A percentile compares a stretch with the other conserved stretches of the same genome.
Evolutionary conservation across 2,888 invertebrate species (phyloP).

Genomic region (Nesidiocoris tenuis): DNA sequence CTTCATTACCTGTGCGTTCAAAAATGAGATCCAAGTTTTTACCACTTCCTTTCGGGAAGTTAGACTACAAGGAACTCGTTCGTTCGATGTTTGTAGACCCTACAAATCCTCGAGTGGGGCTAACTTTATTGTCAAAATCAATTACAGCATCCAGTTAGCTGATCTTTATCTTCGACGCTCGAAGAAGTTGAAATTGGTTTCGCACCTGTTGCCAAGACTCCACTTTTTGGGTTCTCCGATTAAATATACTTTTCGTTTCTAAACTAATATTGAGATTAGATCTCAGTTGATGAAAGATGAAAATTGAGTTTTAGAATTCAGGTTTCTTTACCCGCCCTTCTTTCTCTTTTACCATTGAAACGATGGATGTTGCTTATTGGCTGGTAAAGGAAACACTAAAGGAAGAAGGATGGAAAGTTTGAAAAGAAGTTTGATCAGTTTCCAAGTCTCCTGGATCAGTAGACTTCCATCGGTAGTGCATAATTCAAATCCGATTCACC

Average conservation of each 20-base stretch:
- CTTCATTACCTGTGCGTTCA: no score
- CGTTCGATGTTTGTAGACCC: no score
- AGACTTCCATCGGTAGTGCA: neutral
- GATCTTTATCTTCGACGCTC: constrained; percentile 9
- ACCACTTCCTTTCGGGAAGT: no score
- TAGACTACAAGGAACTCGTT: no score
- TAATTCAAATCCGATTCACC: neutral
- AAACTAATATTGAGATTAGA: constrained; percentile 33
- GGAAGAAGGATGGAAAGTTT: no score
- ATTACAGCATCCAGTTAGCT: constrained; percentile 3
- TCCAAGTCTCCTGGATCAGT: neutral
- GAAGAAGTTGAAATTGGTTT: constrained; percentile 33
- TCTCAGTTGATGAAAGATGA: constrained; percentile 16
- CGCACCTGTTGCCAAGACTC: constrained; percentile 24
- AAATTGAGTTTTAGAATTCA: constrained; percentile 7
- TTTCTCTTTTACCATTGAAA: neutral
- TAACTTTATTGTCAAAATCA: neutral
- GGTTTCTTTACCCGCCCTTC: neutral
- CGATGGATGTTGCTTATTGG: neutral
- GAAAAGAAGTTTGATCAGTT: neutral
- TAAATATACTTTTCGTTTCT: constrained; percentile 22
- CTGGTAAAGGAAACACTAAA: neutral
- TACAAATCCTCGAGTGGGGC: neutral
- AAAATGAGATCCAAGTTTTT: no score
- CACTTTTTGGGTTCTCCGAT: constrained; percentile 5